Base-by-base conservation (phyloP, 92 coral and sea anemone genomes). In the Paragorgia papillata region DNA sequence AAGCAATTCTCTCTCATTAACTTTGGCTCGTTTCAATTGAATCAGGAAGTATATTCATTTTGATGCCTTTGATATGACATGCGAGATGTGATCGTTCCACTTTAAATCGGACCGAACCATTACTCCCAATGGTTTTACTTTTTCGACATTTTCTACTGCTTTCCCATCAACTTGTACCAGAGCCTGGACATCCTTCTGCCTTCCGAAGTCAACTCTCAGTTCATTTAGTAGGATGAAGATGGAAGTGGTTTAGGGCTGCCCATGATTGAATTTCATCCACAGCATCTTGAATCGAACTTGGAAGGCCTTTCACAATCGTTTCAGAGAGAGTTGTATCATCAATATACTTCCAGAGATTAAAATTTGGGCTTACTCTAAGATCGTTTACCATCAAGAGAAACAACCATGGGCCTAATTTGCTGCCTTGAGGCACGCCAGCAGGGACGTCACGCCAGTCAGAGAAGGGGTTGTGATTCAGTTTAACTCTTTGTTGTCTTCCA, bases 241-340 rank as follows among this genome's bases (percentile, higher is more conserved):
- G 35, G 76, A 69, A 69, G 58, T 41, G 76, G 40, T 69, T 69
- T 59, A 10, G 19, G 76, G 50, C 58, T 46, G 76, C 30, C 76
- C 76, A 69, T 59, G 33, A 25, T 59, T 28, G 59, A 34, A 69
- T 69, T 43, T 69, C 58, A 40, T 69, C 60, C 50, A 69, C 76
- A 48, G 76, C 76, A 6, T 43, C 43, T 25, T 46, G 76, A 40
- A 46, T 69, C 29, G 33, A 33, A 25, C 76, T 40, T 28, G 73
- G 54, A 48, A 41, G 13, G 21, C 7, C 14, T 69, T 46, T 26
- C 28, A 20, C 59, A 37, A 67, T 14, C 51, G 53, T 9, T 29
- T 69, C 37, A 69, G 69, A 26, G 1, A 68, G 26, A 6, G 53
- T 12, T 13, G 64, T 69, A 28, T 69, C 76, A 6, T 69, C 76